Percentiles rank a stretch among this genome's conserved stretches.
Conservation (phyloP, 2,797 vertebrate genomes). For the Siniperca scherzeri region DNA sequence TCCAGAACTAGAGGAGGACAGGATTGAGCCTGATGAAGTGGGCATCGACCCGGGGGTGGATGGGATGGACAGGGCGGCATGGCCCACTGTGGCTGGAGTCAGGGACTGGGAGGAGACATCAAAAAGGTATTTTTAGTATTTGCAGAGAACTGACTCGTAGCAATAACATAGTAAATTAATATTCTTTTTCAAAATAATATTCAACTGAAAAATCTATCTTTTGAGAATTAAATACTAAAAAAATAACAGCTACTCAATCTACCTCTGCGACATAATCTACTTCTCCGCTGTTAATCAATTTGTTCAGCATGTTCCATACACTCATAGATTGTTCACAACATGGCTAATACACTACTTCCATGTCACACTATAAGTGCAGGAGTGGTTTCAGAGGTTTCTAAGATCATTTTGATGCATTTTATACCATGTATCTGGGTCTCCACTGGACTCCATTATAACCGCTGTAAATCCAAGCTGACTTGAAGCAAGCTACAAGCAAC, state of each 20-base stretch:
- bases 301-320: neutral
- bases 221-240: neutral
- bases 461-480: neutral
- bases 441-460: neutral
- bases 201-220: neutral
- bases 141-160: neutral
- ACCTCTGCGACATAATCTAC: neutral
- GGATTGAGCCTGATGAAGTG: constrained; percentile 63
- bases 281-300: neutral
- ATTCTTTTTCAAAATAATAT: neutral
- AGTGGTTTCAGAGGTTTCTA: neutral
- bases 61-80: constrained; percentile 78
- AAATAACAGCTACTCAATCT: neutral
- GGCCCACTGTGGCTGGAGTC: constrained; percentile 76
- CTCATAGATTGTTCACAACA: neutral
- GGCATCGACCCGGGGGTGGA: constrained; percentile 71
- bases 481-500: neutral
- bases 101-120: constrained; percentile 73
- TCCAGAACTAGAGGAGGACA: constrained; percentile 79
- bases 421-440: neutral
- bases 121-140: neutral
- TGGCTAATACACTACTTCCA: neutral
- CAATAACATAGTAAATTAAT: neutral
- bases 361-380: neutral
- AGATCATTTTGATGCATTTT: neutral